Conservation (phyloP, 2,888 invertebrate genomes). For the Tinea semifulvella region DNA sequence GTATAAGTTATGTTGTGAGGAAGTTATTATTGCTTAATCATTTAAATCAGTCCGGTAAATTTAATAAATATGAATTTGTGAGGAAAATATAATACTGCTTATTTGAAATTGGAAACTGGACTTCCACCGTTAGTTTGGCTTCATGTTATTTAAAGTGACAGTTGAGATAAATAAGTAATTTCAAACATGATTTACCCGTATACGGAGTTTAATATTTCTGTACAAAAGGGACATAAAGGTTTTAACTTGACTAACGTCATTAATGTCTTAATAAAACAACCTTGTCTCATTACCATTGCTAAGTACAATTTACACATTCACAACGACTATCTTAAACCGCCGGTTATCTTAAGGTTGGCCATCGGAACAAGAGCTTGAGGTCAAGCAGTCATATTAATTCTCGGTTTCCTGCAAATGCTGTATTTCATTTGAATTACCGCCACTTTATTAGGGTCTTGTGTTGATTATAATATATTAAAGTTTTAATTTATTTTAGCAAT, state of each 20-base stretch:
- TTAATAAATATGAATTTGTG: no score
- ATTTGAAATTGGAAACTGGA: no score
- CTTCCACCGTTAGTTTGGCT: no score
- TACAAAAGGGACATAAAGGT: background rate
- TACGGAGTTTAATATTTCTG: no score
- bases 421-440: conserved; percentile 14
- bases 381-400: conserved; percentile 41
- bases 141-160: no score
- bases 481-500: no score
- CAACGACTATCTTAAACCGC: background rate
- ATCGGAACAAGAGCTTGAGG: conserved; percentile 22
- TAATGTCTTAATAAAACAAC: conserved; percentile 3
- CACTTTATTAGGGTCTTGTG: background rate
- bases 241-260: background rate
- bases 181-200: no score
- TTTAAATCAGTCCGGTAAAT: conserved; percentile 51
- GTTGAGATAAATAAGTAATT: no score
- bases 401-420: conserved; percentile 32
- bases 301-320: conserved; percentile 3
- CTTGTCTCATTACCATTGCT: conserved; percentile 8
- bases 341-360: conserved; percentile 11
- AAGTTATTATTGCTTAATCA: conserved; percentile 45
- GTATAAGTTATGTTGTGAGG: conserved; percentile 37
- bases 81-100: no score
- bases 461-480: no score